Conservation (phyloP, 2,113 vertebrate species). For the Sarotherodon lohbergeri region DNA sequence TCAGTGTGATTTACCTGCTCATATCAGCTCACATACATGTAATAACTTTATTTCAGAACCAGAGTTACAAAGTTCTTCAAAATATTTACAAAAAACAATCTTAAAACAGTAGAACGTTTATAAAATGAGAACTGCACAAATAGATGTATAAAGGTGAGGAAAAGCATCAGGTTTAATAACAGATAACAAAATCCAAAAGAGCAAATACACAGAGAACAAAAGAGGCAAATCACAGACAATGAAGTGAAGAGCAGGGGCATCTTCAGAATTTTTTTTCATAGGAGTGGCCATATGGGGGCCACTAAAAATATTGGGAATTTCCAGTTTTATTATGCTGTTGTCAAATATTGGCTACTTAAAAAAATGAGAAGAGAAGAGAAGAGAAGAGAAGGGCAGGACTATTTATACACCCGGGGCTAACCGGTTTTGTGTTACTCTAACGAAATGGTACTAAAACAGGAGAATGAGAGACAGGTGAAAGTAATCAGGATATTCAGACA, state of each 20-base stretch:
- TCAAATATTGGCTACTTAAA: background rate
- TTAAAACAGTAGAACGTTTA: background rate
- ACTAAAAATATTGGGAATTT: background rate
- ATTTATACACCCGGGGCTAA: accelerated
- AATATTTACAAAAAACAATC: background rate
- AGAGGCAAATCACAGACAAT: background rate
- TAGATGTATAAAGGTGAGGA: accelerated
- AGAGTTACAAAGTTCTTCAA: accelerated
- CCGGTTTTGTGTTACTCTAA: background rate
- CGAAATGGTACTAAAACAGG: accelerated
- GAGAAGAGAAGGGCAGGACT: background rate
- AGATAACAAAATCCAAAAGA: background rate
- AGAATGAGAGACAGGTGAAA: background rate
- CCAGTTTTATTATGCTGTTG: background rate
- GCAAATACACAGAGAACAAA: background rate
- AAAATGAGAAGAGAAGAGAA: background rate
- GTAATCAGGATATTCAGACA: background rate
- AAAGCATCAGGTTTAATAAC: background rate
- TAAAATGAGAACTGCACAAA: accelerated
- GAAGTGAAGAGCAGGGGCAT: background rate
- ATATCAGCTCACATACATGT: background rate
- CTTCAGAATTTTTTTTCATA: background rate
- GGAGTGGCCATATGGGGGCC: background rate
- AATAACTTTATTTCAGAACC: background rate
- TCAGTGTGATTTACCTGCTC: background rate